Percentiles rank a stretch among this genome's conserved stretches.
Evolutionary conservation across 2,113 vertebrate genomes (phyloP).

Genomic region (Nothobranchius furzeri): DNA sequence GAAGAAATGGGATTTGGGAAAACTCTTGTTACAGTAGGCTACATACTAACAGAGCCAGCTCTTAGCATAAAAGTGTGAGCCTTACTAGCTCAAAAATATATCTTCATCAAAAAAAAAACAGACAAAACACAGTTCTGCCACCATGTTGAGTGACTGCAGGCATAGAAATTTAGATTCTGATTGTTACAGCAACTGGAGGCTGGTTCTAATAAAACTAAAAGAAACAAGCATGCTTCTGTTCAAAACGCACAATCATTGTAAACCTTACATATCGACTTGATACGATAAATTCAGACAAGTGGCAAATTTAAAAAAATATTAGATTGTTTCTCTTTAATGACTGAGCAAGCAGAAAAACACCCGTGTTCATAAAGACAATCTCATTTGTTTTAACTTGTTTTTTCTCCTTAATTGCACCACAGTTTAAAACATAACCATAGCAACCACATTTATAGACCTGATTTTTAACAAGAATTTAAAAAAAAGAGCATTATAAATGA

Average conservation of each 20-base stretch:
- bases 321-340: conserved; percentile 8
- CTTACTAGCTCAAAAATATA: conserved; percentile 46
- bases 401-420: conserved; percentile 27
- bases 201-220: conserved; percentile 49
- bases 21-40: conserved; percentile 34
- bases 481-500: background rate
- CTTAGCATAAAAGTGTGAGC: conserved; percentile 59
- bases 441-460: conserved; percentile 13
- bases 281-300: conserved; percentile 27
- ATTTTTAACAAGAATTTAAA: background rate
- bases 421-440: conserved; percentile 21
- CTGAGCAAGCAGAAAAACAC: conserved; percentile 9
- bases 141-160: conserved; percentile 20
- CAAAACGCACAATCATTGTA: conserved; percentile 23
- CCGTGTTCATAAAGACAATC: conserved; percentile 2
- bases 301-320: conserved; percentile 15
- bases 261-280: conserved; percentile 15
- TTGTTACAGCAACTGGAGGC: conserved; percentile 61
- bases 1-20: conserved; percentile 27
- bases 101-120: conserved; percentile 42
- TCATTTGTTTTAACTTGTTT: conserved; percentile 11
- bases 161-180: conserved; percentile 58
- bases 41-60: conserved; percentile 71
- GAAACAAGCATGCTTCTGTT: conserved; percentile 44
- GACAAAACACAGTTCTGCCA: conserved; percentile 61